Evolutionary conservation across 1,140 invertebrate genomes (phyloP).

Genomic region (Zaprionus africanus): DNA sequence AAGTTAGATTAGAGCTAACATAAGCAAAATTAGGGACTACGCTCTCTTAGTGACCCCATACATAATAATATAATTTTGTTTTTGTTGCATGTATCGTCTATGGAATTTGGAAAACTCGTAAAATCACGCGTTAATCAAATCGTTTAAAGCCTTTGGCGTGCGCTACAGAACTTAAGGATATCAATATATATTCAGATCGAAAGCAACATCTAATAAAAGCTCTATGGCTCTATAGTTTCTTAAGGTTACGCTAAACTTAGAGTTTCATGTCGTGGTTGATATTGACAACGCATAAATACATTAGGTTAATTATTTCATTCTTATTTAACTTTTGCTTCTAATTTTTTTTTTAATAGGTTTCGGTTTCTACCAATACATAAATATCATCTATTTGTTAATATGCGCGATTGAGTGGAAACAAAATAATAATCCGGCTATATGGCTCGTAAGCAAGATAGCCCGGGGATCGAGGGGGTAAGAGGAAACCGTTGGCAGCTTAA

Average conservation of each 20-base stretch:
- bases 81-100: constrained; percentile 1
- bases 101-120: constrained; percentile 22
- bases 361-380: constrained; percentile 1
- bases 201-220: constrained; percentile 39
- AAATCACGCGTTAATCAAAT: constrained; percentile 38
- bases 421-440: neutral
- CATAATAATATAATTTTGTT: constrained; percentile 34
- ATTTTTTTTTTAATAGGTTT: neutral
- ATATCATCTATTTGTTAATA: neutral
- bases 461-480: neutral
- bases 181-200: constrained; percentile 25
- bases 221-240: constrained; percentile 18
- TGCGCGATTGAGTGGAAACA: neutral
- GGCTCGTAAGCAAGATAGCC: neutral
- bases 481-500: constrained; percentile 44
- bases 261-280: constrained; percentile 51
- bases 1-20: constrained; percentile 35
- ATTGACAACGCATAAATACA: constrained; percentile 42
- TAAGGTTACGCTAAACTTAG: constrained; percentile 60
- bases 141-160: constrained; percentile 65
- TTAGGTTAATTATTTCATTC: constrained; percentile 10
- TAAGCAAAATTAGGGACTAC: constrained; percentile 55
- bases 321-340: constrained; percentile 8
- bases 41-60: constrained; percentile 44
- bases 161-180: constrained; percentile 63